Evolutionary conservation across 2,888 invertebrate species (phyloP), one percentile per base, ranked within the genome.

Genomic region (Abrostola triplasia): DNA sequence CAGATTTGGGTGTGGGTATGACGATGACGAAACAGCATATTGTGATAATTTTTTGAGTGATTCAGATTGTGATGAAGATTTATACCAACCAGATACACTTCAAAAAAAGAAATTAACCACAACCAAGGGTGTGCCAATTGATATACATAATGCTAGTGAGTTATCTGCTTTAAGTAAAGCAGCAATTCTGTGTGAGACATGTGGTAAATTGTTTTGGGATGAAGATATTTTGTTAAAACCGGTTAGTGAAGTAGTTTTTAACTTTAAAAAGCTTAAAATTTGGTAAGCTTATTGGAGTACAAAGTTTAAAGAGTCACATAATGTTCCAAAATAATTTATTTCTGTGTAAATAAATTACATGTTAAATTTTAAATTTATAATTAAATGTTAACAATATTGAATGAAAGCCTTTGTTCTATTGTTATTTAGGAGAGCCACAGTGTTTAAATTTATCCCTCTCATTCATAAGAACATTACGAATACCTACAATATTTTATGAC

Each of bases 191-290:
- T 98, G 98, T 90, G 96, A 96, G 74, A 86, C 84, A 37, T 98
- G 98, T 91, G 98, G 97, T 0, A 97, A 96, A 86, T 93, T 97
- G 56, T 97, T 96, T 87, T 97, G 97, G 97, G 96, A 97, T 78
- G 90, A 87, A 70, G 91, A 94, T 80, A 81, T 85, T 52, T 71
- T 89, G 36, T 73, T 90, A 47, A 87, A 88, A 77, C 73, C 85
- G 58, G 86, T 89, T 52, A 77, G 81, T 74, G 82, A 87, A 68
- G 73, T 84, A 72, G 82, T 90, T 57, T 79, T 76, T 36, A 81
- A 79, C 67, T 79, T 87, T 57, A 86, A 80, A 65, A 85, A 86
- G 55, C 73, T 79, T 48, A 79, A 73, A 59, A 58, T 73, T 9
- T 85, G 66, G 82, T 82, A 54, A 82, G 76, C 66, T 77, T 62